Evolutionary conservation across 2,888 invertebrate species (phyloP).

Genomic region (Lithophane socia): DNA sequence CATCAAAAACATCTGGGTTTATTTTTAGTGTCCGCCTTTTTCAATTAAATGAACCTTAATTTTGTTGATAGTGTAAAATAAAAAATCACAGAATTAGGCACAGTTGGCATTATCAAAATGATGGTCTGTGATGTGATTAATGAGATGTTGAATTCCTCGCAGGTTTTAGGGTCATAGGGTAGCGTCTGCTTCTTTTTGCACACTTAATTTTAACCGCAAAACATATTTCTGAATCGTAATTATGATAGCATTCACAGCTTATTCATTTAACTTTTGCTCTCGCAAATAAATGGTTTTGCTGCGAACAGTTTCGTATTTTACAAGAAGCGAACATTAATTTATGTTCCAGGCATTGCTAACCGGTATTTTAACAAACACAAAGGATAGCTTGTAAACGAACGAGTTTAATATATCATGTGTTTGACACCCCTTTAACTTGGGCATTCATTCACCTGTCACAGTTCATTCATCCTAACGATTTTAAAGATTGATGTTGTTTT

Average conservation of each 20-base stretch:
- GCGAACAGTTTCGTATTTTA: constrained; percentile 45
- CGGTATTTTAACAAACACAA: constrained; percentile 57
- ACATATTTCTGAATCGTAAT: constrained; percentile 43
- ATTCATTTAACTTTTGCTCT: constrained; percentile 54
- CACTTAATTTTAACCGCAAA: constrained; percentile 41
- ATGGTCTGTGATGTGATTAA: constrained; percentile 70
- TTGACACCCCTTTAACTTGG: constrained; percentile 67
- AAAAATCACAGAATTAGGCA: constrained; percentile 56
- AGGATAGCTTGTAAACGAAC: constrained; percentile 53
- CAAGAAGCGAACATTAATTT: constrained; percentile 44
- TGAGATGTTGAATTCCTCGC: constrained; percentile 63
- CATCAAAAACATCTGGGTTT: constrained; percentile 51
- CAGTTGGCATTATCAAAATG: constrained; percentile 65
- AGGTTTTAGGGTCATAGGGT: constrained; percentile 56
- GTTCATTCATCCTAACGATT: constrained; percentile 69
- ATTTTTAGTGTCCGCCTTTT: constrained; percentile 70
- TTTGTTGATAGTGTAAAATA: constrained; percentile 54
- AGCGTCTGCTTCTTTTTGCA: constrained; percentile 45
- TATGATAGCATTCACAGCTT: constrained; percentile 38
- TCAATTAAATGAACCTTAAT: constrained; percentile 70
- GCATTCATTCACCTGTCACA: constrained; percentile 70
- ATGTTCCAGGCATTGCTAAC: constrained; percentile 49
- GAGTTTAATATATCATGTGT: constrained; percentile 59
- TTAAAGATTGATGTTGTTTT: constrained; percentile 63
- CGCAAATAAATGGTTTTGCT: constrained; percentile 38